Evolutionary conservation across 2,888 invertebrate genomes (phyloP), one percentile per base, ranked within the genome.

Genomic region (Cotesia congregata): DNA sequence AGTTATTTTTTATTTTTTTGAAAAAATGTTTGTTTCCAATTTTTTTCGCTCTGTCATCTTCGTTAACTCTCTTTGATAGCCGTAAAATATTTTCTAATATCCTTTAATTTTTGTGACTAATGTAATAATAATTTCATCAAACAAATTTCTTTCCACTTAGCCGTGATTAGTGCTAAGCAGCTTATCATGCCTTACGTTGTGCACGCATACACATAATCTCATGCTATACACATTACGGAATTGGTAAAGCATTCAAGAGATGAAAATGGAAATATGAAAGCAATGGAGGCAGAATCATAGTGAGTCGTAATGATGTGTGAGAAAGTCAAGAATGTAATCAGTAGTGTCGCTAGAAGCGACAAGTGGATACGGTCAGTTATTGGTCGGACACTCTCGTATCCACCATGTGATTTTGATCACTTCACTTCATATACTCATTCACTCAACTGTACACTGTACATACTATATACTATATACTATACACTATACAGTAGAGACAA

Each of bases 321-420:
- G 65, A 65, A 30, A 65, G 30, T 65, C 30, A 30, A 9, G 9
- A 65, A 17, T 65, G 65, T 30, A 65, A 65, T 65, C 65, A 65
- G 65, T 1, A 30, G 62, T 62, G 20, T 62, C 62, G 62, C 62
- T 20, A 7, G 2, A 15, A 62, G 62, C 62, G 62, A 50, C 50
- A 50, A 65, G 65, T 65, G 38, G 30, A 65, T 30, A 65, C 38
- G 65, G 38, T 65, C 65, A 65, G 65, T 65, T 65, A 65, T 65
- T 38, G 30, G 38, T 65, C 65, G 7, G 65, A 65, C 65, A 65
- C 30, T 30, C 38, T 30, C 38, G 65, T 65, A 30, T 65, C 30
- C 38, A 30, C 38, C 65, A 38, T 65, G 65, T 65, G 12, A 65
- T 38, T 30, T 20, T 65, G 30, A 30, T 30, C 30, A 30, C 12